Evolutionary conservation across 2,797 vertebrate genomes (phyloP).

Genomic region (Oreortyx pictus): DNA sequence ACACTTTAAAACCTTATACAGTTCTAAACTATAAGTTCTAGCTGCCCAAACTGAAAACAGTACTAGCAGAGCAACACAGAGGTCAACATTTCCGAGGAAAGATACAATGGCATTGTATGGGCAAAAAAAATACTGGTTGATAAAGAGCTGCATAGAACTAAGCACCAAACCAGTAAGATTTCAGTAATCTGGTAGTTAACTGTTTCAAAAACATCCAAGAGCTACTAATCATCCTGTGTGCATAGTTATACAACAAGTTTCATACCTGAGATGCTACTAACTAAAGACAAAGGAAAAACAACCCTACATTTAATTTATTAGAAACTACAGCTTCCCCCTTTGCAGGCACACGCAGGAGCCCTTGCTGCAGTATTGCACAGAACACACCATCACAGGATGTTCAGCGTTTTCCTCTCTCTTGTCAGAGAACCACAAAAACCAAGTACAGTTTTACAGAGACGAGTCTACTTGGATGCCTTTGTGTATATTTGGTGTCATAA

Average conservation of each 20-base stretch:
- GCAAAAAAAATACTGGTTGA: background rate
- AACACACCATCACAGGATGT: conserved; percentile 55
- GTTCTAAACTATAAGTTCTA: background rate
- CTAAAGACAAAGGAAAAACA: background rate
- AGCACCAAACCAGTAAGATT: background rate
- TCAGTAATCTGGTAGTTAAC: background rate
- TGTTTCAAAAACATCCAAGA: background rate
- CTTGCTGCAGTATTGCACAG: conserved; percentile 50
- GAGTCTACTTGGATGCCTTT: conserved; percentile 30
- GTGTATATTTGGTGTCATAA: conserved; percentile 44
- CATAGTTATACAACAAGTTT: background rate
- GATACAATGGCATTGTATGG: background rate
- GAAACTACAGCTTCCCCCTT: conserved; percentile 15
- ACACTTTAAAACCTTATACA: background rate
- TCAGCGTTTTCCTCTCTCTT: conserved; percentile 53
- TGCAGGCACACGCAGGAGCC: conserved; percentile 22
- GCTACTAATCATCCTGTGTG: background rate
- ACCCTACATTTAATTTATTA: background rate
- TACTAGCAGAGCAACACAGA: background rate
- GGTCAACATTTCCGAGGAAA: background rate
- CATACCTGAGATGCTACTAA: background rate
- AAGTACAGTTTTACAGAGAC: conserved; percentile 10
- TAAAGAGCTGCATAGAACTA: background rate
- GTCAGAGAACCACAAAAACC: conserved; percentile 63
- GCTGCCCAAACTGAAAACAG: background rate